phyloP scores from a whole-genome alignment of 2,797 vertebrate species.

The Rhodeus uyekii region DNA sequence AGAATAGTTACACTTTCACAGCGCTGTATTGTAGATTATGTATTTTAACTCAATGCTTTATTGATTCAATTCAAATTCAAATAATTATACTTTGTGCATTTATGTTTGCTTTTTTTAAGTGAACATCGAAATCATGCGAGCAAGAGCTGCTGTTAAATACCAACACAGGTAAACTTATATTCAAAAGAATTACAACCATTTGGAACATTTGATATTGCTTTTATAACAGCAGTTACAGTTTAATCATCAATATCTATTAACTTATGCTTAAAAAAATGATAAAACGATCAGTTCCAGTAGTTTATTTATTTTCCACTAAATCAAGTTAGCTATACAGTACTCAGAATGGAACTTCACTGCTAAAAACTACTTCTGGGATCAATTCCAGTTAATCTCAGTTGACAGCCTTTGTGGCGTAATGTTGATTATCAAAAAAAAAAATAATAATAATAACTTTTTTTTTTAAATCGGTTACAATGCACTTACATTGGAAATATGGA shows the following conservation, averaged over 20 bases:
- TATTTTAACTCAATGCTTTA: neutral
- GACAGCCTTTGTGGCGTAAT: neutral
- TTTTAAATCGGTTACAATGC: neutral
- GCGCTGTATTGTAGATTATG: neutral
- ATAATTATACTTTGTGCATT: too few relatives aligned
- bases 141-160: neutral
- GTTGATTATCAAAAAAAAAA: neutral
- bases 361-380: neutral
- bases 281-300: neutral
- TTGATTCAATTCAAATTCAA: neutral
- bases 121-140: too few relatives aligned
- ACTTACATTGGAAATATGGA: neutral
- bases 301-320: neutral
- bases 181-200: neutral
- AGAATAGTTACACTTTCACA: neutral
- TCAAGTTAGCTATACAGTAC: neutral
- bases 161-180: neutral
- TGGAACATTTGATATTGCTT: too few relatives aligned
- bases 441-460: too few relatives aligned
- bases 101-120: too few relatives aligned
- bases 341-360: neutral
- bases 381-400: too few relatives aligned
- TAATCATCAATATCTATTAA: neutral
- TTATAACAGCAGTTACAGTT: neutral
- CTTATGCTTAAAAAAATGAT: too few relatives aligned